Evolutionary conservation across 2,888 invertebrate genomes (phyloP), one percentile per base, ranked within the genome.

Genomic region (Scaeva pyrastri): DNA sequence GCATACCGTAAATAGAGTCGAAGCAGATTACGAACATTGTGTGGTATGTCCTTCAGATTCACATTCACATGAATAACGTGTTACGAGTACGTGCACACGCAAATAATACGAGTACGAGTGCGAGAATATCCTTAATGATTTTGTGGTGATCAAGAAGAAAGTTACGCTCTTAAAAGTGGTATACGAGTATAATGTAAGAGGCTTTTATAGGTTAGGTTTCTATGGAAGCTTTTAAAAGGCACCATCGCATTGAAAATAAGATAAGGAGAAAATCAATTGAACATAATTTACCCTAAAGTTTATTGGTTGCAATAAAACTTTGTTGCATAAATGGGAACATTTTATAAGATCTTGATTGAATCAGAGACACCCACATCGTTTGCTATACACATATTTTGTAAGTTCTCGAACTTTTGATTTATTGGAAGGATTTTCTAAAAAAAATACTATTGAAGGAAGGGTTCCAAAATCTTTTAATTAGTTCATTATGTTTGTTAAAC

Each of bases 1-100:
- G 71, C 72, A 75, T 71, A 71, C 78, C 82, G 82, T 77, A 77
- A 82, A 74, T 82, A 74, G 73, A 31, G 31, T 74, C 70, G 58
- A 72, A 86, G 81, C 64, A 66, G 82, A 82, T 78, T 68, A 68
- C 52, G 23, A 52, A 14, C 21, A 60, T 60, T 77, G 68, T 81
- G 48, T 60, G 58, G 39, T 66, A 21, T 58, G 68, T 68, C 64
- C 58, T 72, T 52, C 41, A 36, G 3, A 31, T 8, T 31, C 31
- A 7, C 31, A n/a, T n/a, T n/a, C n/a, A n/a, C 74, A 66, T 60
- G 64, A 23, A 66, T 31, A 62, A 62, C 21, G 14, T 50, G 19
- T 36, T 43, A 31, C 31, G 12, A 16, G 10, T 16, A 10, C 10
- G 2, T 8, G 16, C 10, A 50, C 16, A 62, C 36, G 23, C 60